Conservation (phyloP, 2,888 invertebrate genomes). For the Apodemia duryi region DNA sequence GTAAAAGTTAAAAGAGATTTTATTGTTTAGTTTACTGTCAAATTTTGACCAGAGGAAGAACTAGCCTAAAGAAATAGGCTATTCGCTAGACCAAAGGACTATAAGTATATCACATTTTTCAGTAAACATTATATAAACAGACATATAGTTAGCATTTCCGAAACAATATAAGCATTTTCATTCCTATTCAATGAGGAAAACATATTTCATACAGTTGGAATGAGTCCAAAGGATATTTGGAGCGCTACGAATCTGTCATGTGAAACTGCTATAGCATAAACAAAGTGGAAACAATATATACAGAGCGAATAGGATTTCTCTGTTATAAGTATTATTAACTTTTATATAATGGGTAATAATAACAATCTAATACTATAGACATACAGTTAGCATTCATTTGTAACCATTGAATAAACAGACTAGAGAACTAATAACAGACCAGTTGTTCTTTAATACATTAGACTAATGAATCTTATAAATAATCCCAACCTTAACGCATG, state of each 20-base stretch:
- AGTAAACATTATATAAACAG: constrained; percentile 13
- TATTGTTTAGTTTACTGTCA: no score
- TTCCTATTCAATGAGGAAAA: constrained; percentile 47
- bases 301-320: constrained; percentile 4
- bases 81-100: no score
- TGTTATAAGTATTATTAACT: constrained; percentile 12
- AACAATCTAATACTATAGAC: background rate
- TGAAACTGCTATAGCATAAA: constrained; percentile 46
- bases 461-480: no score
- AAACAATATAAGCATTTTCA: constrained; percentile 40
- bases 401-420: no score
- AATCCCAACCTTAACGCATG: no score
- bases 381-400: no score
- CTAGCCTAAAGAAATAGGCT: no score
- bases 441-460: no score
- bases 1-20: no score
- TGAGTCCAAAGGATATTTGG: constrained; percentile 48
- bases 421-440: no score
- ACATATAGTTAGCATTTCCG: constrained; percentile 21
- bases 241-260: constrained; percentile 46
- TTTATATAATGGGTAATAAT: background rate
- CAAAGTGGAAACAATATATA: constrained; percentile 24
- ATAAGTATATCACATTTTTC: background rate
- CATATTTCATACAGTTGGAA: constrained; percentile 53
- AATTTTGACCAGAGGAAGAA: no score